phyloP scores from a whole-genome alignment of 2,888 invertebrate genomes.

The Ornithoptera alexandrae region DNA sequence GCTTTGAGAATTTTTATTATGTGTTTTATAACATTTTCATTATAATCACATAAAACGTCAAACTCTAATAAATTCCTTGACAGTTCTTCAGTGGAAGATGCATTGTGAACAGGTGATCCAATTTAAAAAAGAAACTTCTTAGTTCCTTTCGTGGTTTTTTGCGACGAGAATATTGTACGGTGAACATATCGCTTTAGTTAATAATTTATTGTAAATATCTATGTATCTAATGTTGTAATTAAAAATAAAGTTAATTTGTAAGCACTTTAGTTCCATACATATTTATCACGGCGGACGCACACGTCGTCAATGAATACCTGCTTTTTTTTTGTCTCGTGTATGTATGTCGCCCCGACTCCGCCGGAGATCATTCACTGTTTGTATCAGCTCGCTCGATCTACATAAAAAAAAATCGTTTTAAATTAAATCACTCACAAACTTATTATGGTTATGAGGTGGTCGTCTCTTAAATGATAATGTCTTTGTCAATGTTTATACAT shows the following conservation, averaged over 20 bases:
- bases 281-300: slow-evolving; percentile 12
- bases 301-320: slow-evolving; percentile 24
- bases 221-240: slow-evolving; percentile 11
- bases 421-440: not conserved
- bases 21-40: too few species aligned
- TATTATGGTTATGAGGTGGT: not conserved
- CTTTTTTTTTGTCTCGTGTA: slow-evolving; percentile 23
- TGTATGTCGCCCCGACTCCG: slow-evolving; percentile 16
- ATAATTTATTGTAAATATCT: not conserved
- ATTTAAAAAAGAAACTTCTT: too few species aligned
- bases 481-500: not conserved
- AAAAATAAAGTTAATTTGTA: slow-evolving; percentile 9
- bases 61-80: not conserved
- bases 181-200: too few species aligned
- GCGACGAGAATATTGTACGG: too few species aligned
- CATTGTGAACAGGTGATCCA: too few species aligned
- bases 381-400: slow-evolving; percentile 17
- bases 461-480: not conserved
- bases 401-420: not conserved
- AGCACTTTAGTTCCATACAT: not conserved
- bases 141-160: too few species aligned
- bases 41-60: too few species aligned
- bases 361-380: slow-evolving; percentile 20
- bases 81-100: too few species aligned
- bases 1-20: too few species aligned